Base-by-base conservation (phyloP, 2,888 invertebrate species). In the Dugesia japonica region DNA sequence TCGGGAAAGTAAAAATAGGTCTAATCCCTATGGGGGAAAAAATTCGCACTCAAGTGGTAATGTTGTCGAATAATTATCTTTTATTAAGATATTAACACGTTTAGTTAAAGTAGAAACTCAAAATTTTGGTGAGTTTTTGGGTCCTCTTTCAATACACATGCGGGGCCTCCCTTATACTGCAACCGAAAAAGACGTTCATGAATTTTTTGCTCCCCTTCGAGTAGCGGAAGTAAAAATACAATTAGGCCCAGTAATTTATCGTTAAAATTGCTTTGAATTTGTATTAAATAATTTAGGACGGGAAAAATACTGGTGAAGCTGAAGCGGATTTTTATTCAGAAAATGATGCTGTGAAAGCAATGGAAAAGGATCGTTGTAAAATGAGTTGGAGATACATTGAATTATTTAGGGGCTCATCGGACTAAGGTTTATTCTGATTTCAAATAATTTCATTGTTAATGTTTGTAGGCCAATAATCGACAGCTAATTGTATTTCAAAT, bases 161-260 rank as follows among this genome's bases (percentile, higher is more conserved):
- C 7, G 72, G 27, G 72, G 72, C 28, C 72, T 72, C 28, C 72
- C 72, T 23, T 72, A 28, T 28, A 9, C 27, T 28, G 72, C 72
- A 23, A 28, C 26, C 28, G 72, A 72, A 4, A 28, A 27, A 28
- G 72, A 72, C n/a, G 28, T 72, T 4, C 27, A 28, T 4, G 72
- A 72, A 13, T 72, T 72, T 72, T 72, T 72, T 28, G 4, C 28
- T 28, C 72, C 72, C n/a, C 4, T 56, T 56, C 56, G 56, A 56
- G 56, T 56, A 56, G 56, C 56, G 56, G 56, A n/a, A 56, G 56
- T 56, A 56, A 56, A 56, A 56, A 56, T 56, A 56, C 56, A 56
- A n/a, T 9, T 23, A 56, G 56, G 56, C 56, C 56, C 56, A 56
- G 56, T 56, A 56, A 56, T 20, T 56, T 4, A 56, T 1, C 17